phyloP scores from a whole-genome alignment of 2,797 vertebrate genomes.

The Channa striata region DNA sequence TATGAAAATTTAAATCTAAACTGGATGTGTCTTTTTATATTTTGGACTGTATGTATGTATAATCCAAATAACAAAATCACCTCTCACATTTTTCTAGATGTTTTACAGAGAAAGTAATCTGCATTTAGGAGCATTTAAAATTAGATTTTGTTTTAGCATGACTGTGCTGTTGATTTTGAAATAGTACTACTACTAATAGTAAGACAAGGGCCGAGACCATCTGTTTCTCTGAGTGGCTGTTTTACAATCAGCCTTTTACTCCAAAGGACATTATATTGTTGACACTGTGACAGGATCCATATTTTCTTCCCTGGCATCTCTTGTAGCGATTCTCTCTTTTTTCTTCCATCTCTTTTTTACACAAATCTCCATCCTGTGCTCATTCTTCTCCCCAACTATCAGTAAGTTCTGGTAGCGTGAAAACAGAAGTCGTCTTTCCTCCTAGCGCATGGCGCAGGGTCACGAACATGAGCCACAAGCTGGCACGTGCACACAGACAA shows the following conservation, averaged over 20 bases:
- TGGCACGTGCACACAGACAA: conserved; percentile 42
- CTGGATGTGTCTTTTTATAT: no score
- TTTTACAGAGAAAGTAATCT: no score
- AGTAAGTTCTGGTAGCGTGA: conserved; percentile 28
- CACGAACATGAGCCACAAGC: conserved; percentile 32
- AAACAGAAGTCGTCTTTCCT: conserved; percentile 48
- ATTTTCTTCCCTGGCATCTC: conserved; percentile 3
- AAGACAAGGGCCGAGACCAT: no score
- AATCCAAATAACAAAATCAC: no score
- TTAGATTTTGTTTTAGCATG: no score
- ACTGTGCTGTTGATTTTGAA: no score
- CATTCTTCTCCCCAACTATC: conserved; percentile 28
- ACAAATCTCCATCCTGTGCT: conserved; percentile 40
- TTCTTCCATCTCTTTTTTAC: conserved; percentile 27
- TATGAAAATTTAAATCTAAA: no score
- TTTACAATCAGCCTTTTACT: conserved; percentile 6
- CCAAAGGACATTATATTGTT: neutral
- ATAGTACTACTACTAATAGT: no score
- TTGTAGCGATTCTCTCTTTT: conserved; percentile 14
- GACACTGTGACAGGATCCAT: conserved; percentile 2
- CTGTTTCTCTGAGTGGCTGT: neutral
- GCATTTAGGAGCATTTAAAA: no score
- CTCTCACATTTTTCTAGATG: no score
- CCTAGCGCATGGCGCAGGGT: conserved; percentile 15
- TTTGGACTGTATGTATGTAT: no score